phyloP scores from a whole-genome alignment of 2,113 vertebrate genomes.

The Felis chaus region DNA sequence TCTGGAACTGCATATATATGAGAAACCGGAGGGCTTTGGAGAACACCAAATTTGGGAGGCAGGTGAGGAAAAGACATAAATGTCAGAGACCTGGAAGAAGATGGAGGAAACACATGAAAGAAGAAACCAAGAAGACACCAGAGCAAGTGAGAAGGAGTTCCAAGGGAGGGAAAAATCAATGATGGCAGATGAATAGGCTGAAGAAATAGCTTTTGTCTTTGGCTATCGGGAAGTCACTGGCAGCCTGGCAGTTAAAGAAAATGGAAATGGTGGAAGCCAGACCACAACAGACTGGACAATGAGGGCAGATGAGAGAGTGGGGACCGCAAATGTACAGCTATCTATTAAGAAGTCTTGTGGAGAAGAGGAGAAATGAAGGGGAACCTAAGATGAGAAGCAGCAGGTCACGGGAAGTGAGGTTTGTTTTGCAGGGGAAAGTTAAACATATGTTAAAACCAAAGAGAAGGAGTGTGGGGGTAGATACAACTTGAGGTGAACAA shows the following conservation, averaged over 20 bases:
- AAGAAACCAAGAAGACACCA: not conserved
- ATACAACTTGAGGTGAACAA: not conserved
- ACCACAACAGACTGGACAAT: not conserved
- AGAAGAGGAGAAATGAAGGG: not conserved
- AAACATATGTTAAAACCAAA: slow-evolving; percentile 27
- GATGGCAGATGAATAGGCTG: not conserved
- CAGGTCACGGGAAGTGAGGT: not conserved
- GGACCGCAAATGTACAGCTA: not conserved
- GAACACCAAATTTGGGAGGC: not conserved
- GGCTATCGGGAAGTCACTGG: not conserved
- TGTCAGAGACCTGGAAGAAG: not conserved
- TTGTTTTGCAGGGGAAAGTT: not conserved
- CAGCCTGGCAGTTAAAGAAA: not conserved
- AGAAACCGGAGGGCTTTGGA: not conserved
- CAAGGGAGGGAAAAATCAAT: not conserved
- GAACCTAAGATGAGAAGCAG: not conserved
- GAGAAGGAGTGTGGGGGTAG: not conserved
- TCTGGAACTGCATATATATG: not conserved
- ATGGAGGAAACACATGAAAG: not conserved
- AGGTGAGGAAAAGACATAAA: not conserved
- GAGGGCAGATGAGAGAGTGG: not conserved
- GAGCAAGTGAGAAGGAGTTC: not conserved
- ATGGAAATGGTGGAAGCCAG: not conserved
- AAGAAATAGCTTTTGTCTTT: slow-evolving; percentile 13
- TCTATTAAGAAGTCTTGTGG: not conserved